Base-by-base conservation (phyloP, 2,797 vertebrate genomes). In the Sphenodon punctatus region DNA sequence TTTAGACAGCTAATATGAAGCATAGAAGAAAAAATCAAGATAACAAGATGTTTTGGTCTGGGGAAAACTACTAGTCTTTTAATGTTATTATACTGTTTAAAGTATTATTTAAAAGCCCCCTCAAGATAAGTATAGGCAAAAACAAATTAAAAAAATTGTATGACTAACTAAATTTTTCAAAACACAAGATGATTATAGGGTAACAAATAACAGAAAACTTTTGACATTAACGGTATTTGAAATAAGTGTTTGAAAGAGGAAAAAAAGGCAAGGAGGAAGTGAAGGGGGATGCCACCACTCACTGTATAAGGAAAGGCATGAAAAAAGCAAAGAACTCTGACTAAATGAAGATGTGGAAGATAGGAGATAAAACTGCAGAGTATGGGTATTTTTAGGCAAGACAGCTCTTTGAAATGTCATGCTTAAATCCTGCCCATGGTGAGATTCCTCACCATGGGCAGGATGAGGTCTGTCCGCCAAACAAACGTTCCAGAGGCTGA, bases 151-250 rank as follows among this genome's bases (percentile, higher is more conserved):
- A n/a, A n/a, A n/a, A n/a, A n/a, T 32, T 30, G 42, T 22, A 55
- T 46, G 53, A 30, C 7, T 13, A 19, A 23, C 11, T 30, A 17
- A 16, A 17, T 30, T 68, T 67, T n/a, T 25, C 36, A 25, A 66
- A 25, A 45, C 56, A 34, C 25, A 48, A 27, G 19, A 27, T 48
- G 49, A 4, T 15, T 43, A 27, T 15, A 74, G n/a, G 71, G 2
- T 2, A 76, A 5, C 1, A 10, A 23, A 6, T 10, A 23, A 1
- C 4, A 4, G 4, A 55, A 65, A 4, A 4, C 10, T 68, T 22
- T 14, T 7, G 22, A 59, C 72, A 65, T 30, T 7, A 1, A 15
- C 17, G 43, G 46, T 16, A 41, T 2, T 45, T 32, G 67, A 59
- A 46, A 42, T 5, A 19, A 10, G 67, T 51, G 4, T 10, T 7